Base-by-base conservation (phyloP, 2,888 invertebrate genomes). In the Calliopum simillimum region DNA sequence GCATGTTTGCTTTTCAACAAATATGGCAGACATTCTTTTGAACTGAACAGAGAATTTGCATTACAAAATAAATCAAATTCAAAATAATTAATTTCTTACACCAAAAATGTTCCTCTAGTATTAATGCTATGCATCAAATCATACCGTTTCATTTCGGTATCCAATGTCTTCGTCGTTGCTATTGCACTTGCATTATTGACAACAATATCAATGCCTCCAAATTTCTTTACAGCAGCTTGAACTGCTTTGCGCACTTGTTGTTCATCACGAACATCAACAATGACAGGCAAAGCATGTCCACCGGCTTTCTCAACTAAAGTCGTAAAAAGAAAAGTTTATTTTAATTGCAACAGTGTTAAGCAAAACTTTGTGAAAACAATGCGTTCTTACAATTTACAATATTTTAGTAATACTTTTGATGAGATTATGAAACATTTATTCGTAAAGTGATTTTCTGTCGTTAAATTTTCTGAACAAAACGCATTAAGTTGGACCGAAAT, bases 101-200 rank as follows among this genome's bases (percentile, higher is more conserved):
- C 94, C 73, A 99, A 88, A 86, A 94, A 99, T 4, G 98, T 98
- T 76, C 98, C 99, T 79, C 99, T 90, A 0, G 97, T 93, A 86
- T 99, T 99, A 77, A 99, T 92, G 71, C 90, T 91, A 82, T 98
- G 94, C 98, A 99, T 98, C 49, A 99, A 89, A 87, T 99, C 99
- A 82, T 95, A 99, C 85, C 92, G 90, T 88, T 99, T 98, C 97
- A 98, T 98, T 44, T 95, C 93, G 0, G 97, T 97, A 1, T 91
- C 88, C 12, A 90, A 87, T 0, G 98, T 98, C 49, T 91, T 90
- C 0, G 96, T 93, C 58, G 95, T 85, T 0, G 91, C 91, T 79
- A 99, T 98, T 11, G 98, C 98, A 73, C 97, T 97, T 0, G 98
- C 98, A 89, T 99, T 99, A 87, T 99, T 99, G 13, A 99, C 88